These are phyloP conservation scores for Lithobates sylvaticus DNA, from an alignment of 2,797 vertebrate species.

Conservation along the genomic window DNA sequence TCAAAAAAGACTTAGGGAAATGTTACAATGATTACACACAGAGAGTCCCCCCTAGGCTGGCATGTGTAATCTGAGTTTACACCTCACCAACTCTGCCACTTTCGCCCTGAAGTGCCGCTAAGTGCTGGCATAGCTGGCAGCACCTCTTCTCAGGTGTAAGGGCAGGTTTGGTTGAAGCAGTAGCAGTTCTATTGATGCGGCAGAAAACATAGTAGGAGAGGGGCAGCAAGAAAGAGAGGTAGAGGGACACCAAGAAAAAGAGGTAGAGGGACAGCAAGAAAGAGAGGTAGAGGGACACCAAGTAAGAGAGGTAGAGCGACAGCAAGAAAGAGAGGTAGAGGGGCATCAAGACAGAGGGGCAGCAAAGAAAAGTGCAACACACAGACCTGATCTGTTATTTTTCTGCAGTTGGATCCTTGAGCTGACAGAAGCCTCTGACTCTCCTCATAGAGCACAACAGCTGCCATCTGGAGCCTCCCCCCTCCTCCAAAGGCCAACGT, in stretches of 20 bases:
- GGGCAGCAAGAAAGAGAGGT: background rate
- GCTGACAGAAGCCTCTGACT: background rate
- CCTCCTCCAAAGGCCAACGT: conserved; percentile 17
- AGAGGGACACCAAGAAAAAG: background rate
- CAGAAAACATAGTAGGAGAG: background rate
- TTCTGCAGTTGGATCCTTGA: conserved; percentile 28
- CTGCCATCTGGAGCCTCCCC: conserved; percentile 36
- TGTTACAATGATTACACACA: too few species aligned
- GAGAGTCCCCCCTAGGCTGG: too few species aligned
- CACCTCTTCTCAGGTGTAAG: too few species aligned
- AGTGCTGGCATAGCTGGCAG: too few species aligned
- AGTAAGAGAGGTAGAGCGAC: background rate
- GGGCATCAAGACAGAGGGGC: background rate
- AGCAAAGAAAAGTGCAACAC: background rate
- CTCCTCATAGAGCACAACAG: conserved; percentile 19
- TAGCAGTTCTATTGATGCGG: too few species aligned
- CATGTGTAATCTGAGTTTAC: too few species aligned
- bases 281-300: background rate
- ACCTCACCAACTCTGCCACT: too few species aligned
- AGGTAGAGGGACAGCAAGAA: background rate
- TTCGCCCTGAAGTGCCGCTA: too few species aligned
- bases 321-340: background rate
- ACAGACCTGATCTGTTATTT: conserved; percentile 30
- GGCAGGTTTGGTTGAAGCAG: too few species aligned
- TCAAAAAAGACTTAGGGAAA: too few species aligned